phyloP scores from a whole-genome alignment of 2,797 vertebrate species.

The Myotis vivesi region DNA sequence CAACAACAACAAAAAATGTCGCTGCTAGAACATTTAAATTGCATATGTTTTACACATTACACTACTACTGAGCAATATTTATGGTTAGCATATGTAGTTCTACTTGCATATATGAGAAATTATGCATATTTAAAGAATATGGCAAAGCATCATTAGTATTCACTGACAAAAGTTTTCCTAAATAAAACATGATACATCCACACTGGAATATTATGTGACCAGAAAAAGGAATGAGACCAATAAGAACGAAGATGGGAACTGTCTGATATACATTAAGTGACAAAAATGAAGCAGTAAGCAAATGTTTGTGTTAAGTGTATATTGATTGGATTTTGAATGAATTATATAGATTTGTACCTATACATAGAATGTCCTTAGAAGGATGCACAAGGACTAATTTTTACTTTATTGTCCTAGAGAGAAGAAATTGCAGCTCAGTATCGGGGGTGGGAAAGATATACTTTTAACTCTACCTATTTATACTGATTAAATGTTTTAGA shows the following conservation, averaged over 20 bases:
- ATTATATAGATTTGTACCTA: neutral
- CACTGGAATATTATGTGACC: neutral
- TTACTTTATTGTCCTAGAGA: neutral
- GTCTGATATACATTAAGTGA: neutral
- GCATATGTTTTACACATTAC: neutral
- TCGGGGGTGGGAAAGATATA: neutral
- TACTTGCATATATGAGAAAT: neutral
- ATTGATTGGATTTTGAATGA: neutral
- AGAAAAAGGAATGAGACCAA: neutral
- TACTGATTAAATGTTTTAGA: neutral
- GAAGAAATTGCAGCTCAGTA: neutral
- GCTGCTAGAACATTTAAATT: neutral
- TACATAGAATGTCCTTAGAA: neutral
- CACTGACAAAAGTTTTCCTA: neutral
- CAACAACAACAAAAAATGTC: neutral
- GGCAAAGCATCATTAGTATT: neutral
- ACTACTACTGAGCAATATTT: neutral
- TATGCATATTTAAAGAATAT: neutral
- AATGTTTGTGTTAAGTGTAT: neutral
- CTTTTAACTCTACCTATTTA: constrained; percentile 27
- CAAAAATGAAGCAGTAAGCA: neutral
- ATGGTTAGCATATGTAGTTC: neutral
- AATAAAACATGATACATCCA: neutral
- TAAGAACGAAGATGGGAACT: neutral
- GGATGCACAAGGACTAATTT: neutral